Conservation (phyloP, 1,140 invertebrate species). For the Macrotrachela quadricornifera region DNA sequence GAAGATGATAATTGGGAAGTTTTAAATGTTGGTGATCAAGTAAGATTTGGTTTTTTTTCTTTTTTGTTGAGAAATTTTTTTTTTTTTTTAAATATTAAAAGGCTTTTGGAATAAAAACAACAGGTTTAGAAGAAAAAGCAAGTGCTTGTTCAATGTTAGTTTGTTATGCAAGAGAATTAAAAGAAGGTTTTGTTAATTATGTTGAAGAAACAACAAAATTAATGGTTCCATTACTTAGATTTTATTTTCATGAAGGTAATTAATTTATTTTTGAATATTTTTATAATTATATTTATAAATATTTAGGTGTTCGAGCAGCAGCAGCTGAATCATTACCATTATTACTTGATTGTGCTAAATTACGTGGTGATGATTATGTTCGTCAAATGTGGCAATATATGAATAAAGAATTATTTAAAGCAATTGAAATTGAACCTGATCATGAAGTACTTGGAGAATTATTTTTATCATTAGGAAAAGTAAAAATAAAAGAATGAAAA, state of each 20-base stretch:
- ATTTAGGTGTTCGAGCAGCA: constrained; percentile 21
- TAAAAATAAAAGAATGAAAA: too few relatives aligned
- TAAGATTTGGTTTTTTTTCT: constrained; percentile 11
- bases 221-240: constrained; percentile 81
- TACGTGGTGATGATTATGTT: constrained; percentile 49
- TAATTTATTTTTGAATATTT: too few relatives aligned
- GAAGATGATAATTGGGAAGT: constrained; percentile 91
- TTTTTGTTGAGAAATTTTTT: too few relatives aligned
- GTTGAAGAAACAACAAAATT: constrained; percentile 76
- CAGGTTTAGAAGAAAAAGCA: constrained; percentile 85
- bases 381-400: constrained; percentile 76
- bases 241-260: constrained; percentile 84
- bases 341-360: constrained; percentile 70
- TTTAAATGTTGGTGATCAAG: constrained; percentile 76
- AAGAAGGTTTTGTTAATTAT: constrained; percentile 81
- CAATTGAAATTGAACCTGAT: constrained; percentile 78
- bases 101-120: constrained; percentile 36
- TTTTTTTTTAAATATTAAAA: too few relatives aligned
- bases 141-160: constrained; percentile 97
- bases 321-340: constrained; percentile 84
- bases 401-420: constrained; percentile 66
- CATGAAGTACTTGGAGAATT: constrained; percentile 69
- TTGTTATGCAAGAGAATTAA: constrained; percentile 87
- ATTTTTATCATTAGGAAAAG: constrained; percentile 60
- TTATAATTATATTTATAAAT: too few relatives aligned